Base-by-base conservation (phyloP, 2,888 invertebrate species). In the Microplitis manilae region DNA sequence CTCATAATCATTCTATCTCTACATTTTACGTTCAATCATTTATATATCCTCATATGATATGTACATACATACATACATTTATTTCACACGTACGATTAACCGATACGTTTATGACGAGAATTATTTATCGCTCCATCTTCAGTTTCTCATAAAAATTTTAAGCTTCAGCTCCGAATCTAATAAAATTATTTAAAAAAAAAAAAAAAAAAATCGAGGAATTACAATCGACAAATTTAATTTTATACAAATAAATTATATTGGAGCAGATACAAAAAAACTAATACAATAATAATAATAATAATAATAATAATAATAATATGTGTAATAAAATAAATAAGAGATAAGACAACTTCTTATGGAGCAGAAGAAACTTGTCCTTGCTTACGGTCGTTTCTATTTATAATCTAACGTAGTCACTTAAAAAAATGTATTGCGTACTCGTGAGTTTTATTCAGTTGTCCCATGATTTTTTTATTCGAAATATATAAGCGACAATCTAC, bases 11-110 rank as follows among this genome's bases (percentile, higher is more conserved):
- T 67, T 30, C 67, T 50, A 64, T 73, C 67, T 67, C 59, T 67
- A 65, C 64, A 30, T 70, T 50, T 65, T 30, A 7, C 67, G 65
- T 73, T 20, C 15, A 68, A 73, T 73, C 76, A 78, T 70, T 74
- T 83, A 77, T 80, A 79, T 77, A 76, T 75, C 79, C 78, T 80
- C 77, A 79, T 79, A 79, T 50, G 65, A 76, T 13, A 75, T 20
- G 69, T 17, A 64, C 17, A 64, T 20, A 68, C 20, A 20, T 62
- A 62, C 62, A 62, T 7, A 17, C 62, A 62, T n/a, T 67, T 9
- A 70, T 60, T 69, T 72, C 65, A 73, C 40, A 40, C 41, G 40
- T 68, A 50, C 64, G 59, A 50, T 65, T 73, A 20, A 50, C 62
- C 71, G 50, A 50, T 50, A 50, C 39, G 77, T 38, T 59, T 73